Evolutionary conservation across 2,888 invertebrate genomes (phyloP).

Genomic region (Acleris cristana): DNA sequence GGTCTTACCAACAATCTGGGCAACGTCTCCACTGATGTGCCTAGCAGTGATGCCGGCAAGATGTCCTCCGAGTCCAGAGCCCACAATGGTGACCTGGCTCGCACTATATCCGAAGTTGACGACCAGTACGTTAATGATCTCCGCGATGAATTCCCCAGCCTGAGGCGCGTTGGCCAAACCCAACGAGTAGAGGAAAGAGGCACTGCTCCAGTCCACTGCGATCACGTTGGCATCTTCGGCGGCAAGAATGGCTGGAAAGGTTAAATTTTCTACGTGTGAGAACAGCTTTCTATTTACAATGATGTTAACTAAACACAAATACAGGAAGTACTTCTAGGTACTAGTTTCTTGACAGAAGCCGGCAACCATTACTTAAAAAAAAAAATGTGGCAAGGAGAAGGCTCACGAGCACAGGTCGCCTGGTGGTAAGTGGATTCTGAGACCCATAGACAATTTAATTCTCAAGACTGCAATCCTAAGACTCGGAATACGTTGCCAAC

Average conservation of each 20-base stretch:
- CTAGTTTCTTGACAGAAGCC: too few relatives aligned
- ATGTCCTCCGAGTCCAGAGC: conserved; percentile 74
- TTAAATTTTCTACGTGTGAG: neutral
- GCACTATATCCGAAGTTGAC: conserved; percentile 57
- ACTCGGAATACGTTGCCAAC: too few relatives aligned
- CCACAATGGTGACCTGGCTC: conserved; percentile 65
- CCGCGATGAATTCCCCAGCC: conserved; percentile 61
- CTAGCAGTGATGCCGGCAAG: conserved; percentile 74
- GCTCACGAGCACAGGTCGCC: too few relatives aligned
- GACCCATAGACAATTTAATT: too few relatives aligned
- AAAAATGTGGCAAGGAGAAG: too few relatives aligned
- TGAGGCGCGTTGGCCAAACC: conserved; percentile 67
- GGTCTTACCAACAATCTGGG: conserved; percentile 67
- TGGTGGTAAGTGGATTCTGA: too few relatives aligned
- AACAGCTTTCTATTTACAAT: too few relatives aligned
- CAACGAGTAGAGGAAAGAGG: conserved; percentile 55
- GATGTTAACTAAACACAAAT: too few relatives aligned
- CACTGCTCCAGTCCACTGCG: conserved; percentile 73
- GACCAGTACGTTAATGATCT: conserved; percentile 67
- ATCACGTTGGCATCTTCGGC: conserved; percentile 67
- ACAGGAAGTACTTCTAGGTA: too few relatives aligned
- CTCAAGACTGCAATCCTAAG: too few relatives aligned
- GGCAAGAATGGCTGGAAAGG: conserved; percentile 60
- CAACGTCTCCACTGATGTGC: conserved; percentile 50
- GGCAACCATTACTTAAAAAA: too few relatives aligned